Base-by-base conservation (phyloP, 2,113 vertebrate species). In the Papio anubis region DNA sequence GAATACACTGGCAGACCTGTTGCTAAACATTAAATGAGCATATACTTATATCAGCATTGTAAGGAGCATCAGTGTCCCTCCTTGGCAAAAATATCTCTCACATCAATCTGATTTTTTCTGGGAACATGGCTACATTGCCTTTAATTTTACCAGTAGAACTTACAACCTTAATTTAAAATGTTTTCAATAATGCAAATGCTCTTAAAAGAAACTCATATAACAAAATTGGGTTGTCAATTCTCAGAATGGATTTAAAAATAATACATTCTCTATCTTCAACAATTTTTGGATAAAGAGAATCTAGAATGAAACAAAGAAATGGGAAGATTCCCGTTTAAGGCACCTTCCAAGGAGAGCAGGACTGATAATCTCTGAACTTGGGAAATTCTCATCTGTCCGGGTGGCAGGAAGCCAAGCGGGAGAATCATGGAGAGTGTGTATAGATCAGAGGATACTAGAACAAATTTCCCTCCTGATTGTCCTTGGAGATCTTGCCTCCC, bases 391-490 rank as follows among this genome's bases (percentile, higher is more conserved):
- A 6, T 32, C 10, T 27, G 3, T 2, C 8, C 1, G 1, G 32
- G 10, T 38, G 16, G 1, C 3, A 2, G 43, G 35, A 45, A 40
- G 5, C 25, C 1, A 1, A 0, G 18, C 3, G 6, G 61, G 61
- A 5, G 40, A 5, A 20, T 0, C 35, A 18, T 1, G 12, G 2
- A 4, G 43, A 4, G 0, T 0, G 1, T 7, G 9, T 23, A 12
- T 35, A 18, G n/a, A 1, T 6, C 4, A 32, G 5, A 30, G n/a
- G 11, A 25, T 30, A 12, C 21, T 9, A 0, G 3, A 18, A n/a
- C 32, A 14, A 57, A 23, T 2, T 2, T 7, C 40, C 27, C 48
- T 11, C 2, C 27, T 9, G n/a, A 17, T 20, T 1, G 12, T 16
- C 23, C 25, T 18, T 7, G 18, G 9, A 35, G 13, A 12, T 59